Evolutionary conservation across 2,797 vertebrate species (phyloP).

Genomic region (Enteromius viviparus): DNA sequence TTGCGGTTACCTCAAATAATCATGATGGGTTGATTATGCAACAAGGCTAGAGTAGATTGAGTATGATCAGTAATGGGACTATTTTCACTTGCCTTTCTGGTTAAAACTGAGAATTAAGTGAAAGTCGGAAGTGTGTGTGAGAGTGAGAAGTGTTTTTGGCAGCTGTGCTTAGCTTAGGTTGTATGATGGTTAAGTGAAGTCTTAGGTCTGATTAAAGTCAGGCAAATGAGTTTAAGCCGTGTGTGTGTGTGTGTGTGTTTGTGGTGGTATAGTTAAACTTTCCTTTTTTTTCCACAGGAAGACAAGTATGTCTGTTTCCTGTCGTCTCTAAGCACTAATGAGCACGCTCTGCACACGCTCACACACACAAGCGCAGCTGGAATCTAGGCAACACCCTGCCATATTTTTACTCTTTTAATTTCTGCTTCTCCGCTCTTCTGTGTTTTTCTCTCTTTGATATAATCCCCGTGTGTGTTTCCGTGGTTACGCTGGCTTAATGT

Average conservation of each 20-base stretch:
- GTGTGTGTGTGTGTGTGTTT: slow-evolving; percentile 14
- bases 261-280: slow-evolving; percentile 23
- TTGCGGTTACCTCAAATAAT: not conserved
- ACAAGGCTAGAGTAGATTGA: not conserved
- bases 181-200: slow-evolving; percentile 35
- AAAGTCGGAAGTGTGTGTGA: slow-evolving; percentile 59
- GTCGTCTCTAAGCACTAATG: slow-evolving; percentile 55
- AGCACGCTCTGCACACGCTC: slow-evolving; percentile 22
- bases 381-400: slow-evolving; percentile 38
- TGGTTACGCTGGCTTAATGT: slow-evolving; percentile 47
- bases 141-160: slow-evolving; percentile 12
- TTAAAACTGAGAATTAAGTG: slow-evolving; percentile 29
- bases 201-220: slow-evolving; percentile 43
- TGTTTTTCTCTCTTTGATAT: slow-evolving; percentile 25
- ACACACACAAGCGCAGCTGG: slow-evolving; percentile 11
- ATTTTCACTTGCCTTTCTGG: slow-evolving; percentile 9
- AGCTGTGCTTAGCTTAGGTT: slow-evolving; percentile 55
- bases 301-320: slow-evolving; percentile 56
- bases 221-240: slow-evolving; percentile 15
- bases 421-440: slow-evolving; percentile 27
- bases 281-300: slow-evolving; percentile 56
- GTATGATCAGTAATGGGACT: not conserved
- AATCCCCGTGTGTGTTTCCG: slow-evolving; percentile 40
- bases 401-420: slow-evolving; percentile 45
- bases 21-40: not conserved